Evolutionary conservation across 2,888 invertebrate species (phyloP).

Genomic region (Dioctria linearis): DNA sequence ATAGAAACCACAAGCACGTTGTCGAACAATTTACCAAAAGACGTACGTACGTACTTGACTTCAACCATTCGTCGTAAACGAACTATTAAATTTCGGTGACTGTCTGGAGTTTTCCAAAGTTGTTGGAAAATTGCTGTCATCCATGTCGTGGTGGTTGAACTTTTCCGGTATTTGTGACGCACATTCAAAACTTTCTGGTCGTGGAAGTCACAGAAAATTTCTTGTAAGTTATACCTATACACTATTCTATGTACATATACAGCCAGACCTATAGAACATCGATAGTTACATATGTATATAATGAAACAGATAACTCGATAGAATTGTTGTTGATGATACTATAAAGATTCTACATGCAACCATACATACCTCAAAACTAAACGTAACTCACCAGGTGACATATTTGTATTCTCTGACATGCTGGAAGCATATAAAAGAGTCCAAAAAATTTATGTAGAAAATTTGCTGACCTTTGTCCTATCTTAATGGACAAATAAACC

Average conservation of each 20-base stretch:
- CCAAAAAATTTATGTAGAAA: background rate
- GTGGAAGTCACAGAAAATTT: too few relatives aligned
- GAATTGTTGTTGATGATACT: too few relatives aligned
- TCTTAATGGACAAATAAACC: conserved; percentile 32
- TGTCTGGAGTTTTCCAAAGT: conserved; percentile 1
- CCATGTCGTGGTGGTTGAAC: background rate
- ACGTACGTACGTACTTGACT: background rate
- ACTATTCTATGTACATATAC: too few relatives aligned
- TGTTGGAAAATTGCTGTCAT: conserved; percentile 29
- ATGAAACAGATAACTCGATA: too few relatives aligned
- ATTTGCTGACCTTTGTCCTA: conserved; percentile 38
- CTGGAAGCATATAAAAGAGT: background rate
- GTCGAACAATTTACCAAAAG: background rate
- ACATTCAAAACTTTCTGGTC: conserved; percentile 24
- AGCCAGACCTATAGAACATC: too few relatives aligned
- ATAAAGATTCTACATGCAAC: too few relatives aligned
- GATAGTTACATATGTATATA: too few relatives aligned
- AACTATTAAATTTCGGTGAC: conserved; percentile 22
- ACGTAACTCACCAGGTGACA: background rate
- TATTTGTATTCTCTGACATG: background rate
- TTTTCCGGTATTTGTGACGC: conserved; percentile 24
- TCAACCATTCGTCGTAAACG: conserved; percentile 12
- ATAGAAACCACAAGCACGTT: background rate
- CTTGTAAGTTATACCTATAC: too few relatives aligned
- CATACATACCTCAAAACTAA: too few relatives aligned